These are phyloP conservation scores for Bubo scandiacus DNA, from an alignment of 2,113 vertebrate species.

Conservation along the genomic window DNA sequence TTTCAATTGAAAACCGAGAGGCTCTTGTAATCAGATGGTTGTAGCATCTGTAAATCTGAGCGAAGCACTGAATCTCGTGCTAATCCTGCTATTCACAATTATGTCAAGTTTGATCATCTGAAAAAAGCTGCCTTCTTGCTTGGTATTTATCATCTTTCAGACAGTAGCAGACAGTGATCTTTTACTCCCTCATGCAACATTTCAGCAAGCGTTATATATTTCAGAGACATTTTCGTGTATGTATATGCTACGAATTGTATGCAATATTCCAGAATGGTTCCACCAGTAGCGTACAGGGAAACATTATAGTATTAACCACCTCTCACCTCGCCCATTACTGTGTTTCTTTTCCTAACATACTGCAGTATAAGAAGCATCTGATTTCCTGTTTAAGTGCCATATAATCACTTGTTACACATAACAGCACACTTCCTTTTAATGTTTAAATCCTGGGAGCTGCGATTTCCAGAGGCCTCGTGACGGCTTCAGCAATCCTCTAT, in stretches of 20 bases:
- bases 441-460: neutral
- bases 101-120: neutral
- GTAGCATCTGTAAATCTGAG: neutral
- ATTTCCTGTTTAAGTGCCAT: conserved; percentile 9
- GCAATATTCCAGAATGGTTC: conserved; percentile 5
- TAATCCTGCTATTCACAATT: neutral
- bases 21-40: neutral
- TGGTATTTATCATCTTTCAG: neutral
- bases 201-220: neutral
- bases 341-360: neutral
- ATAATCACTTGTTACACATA: conserved; percentile 10
- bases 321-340: conserved; percentile 12
- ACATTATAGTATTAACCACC: neutral
- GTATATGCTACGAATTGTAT: neutral
- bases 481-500: neutral
- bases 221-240: conserved; percentile 27
- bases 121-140: neutral
- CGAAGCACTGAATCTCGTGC: fast-evolving
- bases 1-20: neutral
- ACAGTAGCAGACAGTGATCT: conserved; percentile 21
- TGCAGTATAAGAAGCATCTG: neutral
- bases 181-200: conserved; percentile 43
- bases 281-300: conserved; percentile 12
- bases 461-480: neutral
- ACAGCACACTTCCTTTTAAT: neutral